Evolutionary conservation across 2,113 vertebrate genomes (phyloP), one percentile per base, ranked within the genome.

Genomic region (Hyperoodon ampullatus): DNA sequence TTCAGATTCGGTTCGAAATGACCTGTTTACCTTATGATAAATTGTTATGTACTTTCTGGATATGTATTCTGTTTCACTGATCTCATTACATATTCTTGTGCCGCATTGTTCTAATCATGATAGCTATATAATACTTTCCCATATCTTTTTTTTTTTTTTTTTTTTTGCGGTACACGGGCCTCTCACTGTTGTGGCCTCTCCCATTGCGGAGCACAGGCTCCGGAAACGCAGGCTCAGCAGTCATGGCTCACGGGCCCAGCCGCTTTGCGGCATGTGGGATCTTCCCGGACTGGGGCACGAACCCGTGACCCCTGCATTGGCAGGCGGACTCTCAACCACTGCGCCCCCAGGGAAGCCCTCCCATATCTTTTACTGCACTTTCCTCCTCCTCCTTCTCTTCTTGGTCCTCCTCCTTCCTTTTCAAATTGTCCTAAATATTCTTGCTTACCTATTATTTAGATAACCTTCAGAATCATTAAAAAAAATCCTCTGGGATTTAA

Each of bases 1-100:
- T 84, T 94, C 21, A 68, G 6, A 74, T 90, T 70, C 80, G 47
- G 95, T 88, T 93, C 88, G 21, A 96, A 81, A 58, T 70, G n/a
- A 60, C 15, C 33, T 21, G 6, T 50, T 35, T 74, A 65, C 84
- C 81, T 35, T 19, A 14, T n/a, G 39, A 33, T 23, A 68, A 42
- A 28, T 58, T n/a, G 39, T 30, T 42, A 8, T 5, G 3, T 61
- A 77, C 47, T 81, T 93, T 42, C 35, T 44, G 28, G 42, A 88
- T 70, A 12, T 44, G 3, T n/a, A 44, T 70, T 93, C 39, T 84
- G 35, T 90, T 81, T 47, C 60, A 65, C 2, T 61, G 85, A 70
- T 42, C 21, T 90, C 42, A 42, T 84, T 24, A 16, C 4, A 11
- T 83, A n/a, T 55, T 90, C 18, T 5, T 47, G 9, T 11, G 28